These are phyloP conservation scores for Gymnoscelis rufifasciata DNA, from an alignment of 2,888 invertebrate species.

Conservation along the genomic window DNA sequence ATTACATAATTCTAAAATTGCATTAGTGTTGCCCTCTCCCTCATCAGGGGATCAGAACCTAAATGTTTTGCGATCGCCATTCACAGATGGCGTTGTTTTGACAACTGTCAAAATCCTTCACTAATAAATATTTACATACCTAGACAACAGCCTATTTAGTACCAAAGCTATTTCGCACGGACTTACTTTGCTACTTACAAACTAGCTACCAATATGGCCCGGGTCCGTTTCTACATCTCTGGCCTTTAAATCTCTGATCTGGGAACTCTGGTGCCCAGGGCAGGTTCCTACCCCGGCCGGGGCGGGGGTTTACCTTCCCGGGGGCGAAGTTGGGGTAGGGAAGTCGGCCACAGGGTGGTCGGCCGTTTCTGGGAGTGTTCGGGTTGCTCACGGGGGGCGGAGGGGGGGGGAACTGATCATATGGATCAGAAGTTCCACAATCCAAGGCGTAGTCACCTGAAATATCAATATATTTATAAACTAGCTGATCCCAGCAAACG, in stretches of 20 bases:
- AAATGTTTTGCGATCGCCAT: constrained; percentile 2
- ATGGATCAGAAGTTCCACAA: constrained; percentile 59
- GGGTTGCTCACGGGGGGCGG: constrained; percentile 53
- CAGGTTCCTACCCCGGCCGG: constrained; percentile 54
- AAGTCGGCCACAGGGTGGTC: constrained; percentile 52
- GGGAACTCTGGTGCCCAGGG: constrained; percentile 62
- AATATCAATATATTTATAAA: constrained; percentile 13
- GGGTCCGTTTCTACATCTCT: constrained; percentile 58
- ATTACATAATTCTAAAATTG: no score
- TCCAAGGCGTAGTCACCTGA: constrained; percentile 61
- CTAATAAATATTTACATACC: not conserved
- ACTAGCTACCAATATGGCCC: constrained; percentile 69
- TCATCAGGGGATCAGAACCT: not conserved
- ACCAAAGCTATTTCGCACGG: no score
- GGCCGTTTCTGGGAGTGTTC: constrained; percentile 58
- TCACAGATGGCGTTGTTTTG: not conserved
- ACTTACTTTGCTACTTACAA: no score
- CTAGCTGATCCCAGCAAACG: no score
- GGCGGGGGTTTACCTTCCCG: constrained; percentile 46
- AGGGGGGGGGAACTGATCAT: constrained; percentile 56
- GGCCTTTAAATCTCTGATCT: constrained; percentile 65
- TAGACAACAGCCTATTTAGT: not conserved
- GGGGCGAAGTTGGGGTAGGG: constrained; percentile 49
- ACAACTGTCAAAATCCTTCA: not conserved
- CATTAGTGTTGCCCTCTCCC: not conserved